Evolutionary conservation across 1,140 invertebrate genomes (phyloP).

Genomic region (Drosophila repleta): DNA sequence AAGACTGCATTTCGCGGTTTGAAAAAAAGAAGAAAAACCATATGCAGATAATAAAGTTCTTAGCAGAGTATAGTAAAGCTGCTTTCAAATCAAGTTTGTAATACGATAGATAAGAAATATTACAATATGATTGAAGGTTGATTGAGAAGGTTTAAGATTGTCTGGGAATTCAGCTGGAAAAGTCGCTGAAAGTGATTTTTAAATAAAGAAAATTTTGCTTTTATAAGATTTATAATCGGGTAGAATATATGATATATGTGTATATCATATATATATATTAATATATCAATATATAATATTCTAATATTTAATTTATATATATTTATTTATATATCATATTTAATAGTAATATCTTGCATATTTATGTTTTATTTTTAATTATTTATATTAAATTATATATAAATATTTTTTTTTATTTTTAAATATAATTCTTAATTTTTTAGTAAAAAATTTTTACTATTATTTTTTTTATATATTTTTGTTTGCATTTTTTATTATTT

Average conservation of each 20-base stretch:
- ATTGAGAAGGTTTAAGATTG: too few species aligned
- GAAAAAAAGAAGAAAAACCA: neutral
- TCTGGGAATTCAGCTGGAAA: too few species aligned
- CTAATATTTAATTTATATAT: neutral
- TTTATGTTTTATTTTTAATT: too few species aligned
- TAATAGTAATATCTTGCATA: too few species aligned
- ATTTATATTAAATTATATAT: too few species aligned
- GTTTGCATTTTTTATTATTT: neutral
- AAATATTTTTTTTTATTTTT: neutral
- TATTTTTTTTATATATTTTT: neutral
- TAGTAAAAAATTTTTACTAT: neutral
- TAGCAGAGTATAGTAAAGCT: neutral
- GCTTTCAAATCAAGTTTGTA: neutral
- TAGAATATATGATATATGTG: too few species aligned
- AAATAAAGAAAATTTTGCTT: too few species aligned
- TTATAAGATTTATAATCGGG: too few species aligned
- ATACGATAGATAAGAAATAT: neutral
- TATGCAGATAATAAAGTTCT: neutral
- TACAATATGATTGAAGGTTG: neutral
- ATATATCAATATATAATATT: too few species aligned
- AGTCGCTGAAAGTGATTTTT: too few species aligned
- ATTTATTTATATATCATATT: slow-evolving; percentile 2
- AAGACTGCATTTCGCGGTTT: neutral
- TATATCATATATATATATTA: too few species aligned
- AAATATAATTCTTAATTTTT: neutral